phyloP scores from a whole-genome alignment of 2,888 invertebrate species.

The Dicranocentrus wangi region DNA sequence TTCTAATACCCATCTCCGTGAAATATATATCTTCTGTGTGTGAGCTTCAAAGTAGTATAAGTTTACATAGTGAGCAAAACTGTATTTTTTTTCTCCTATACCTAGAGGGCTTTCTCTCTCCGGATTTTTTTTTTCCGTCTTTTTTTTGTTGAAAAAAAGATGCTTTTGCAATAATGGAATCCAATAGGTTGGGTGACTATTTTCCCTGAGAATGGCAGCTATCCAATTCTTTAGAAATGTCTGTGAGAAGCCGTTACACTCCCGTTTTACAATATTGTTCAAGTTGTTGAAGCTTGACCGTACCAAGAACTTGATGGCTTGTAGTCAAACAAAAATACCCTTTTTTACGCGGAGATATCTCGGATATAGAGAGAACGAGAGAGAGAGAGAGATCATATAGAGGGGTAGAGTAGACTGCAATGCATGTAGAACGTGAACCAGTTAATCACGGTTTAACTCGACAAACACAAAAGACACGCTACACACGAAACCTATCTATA shows the following conservation, averaged over 20 bases:
- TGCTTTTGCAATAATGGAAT: constrained; percentile 58
- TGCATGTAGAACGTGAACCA: constrained; percentile 35
- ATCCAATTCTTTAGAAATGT: constrained; percentile 60
- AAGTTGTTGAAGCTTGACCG: constrained; percentile 39
- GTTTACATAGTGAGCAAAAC: too few species aligned
- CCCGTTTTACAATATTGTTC: constrained; percentile 52
- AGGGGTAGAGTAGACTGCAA: constrained; percentile 4
- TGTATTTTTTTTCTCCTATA: constrained; percentile 22
- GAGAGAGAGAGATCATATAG: not conserved
- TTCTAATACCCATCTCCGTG: too few species aligned
- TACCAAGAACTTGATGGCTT: constrained; percentile 44
- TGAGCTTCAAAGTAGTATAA: too few species aligned
- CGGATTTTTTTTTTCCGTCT: too few species aligned
- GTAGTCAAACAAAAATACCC: constrained; percentile 26
- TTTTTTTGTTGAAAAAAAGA: constrained; percentile 29
- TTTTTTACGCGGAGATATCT: too few species aligned
- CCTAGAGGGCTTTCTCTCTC: constrained; percentile 21
- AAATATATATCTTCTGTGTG: too few species aligned
- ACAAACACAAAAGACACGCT: constrained; percentile 49
- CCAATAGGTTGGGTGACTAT: constrained; percentile 53
- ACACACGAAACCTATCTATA: constrained; percentile 17
- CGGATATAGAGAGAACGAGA: too few species aligned
- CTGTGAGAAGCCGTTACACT: constrained; percentile 47
- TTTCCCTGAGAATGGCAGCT: constrained; percentile 59
- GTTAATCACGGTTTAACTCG: constrained; percentile 60